Evolutionary conservation across 2,113 vertebrate species (phyloP).

Genomic region (Solenodon paradoxus): DNA sequence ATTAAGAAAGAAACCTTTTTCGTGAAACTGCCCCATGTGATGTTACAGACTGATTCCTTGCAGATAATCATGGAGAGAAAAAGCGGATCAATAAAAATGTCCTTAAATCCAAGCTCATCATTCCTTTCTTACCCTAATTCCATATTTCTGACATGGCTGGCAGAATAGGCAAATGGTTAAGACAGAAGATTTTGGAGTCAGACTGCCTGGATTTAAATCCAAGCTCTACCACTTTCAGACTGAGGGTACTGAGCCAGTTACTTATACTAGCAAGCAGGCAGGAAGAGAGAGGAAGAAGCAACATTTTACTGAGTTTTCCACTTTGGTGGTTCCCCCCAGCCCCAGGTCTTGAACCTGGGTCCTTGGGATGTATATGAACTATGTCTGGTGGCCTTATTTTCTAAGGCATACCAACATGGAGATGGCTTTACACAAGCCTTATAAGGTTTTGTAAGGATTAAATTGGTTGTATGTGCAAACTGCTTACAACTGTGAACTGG

Average conservation of each 20-base stretch:
- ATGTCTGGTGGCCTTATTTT: no score
- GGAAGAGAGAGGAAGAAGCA: no score
- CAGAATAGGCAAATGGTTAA: background rate
- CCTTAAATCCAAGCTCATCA: background rate
- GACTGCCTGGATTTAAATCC: background rate
- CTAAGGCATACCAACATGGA: no score
- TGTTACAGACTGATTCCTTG: background rate
- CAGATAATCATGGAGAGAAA: conserved; percentile 16
- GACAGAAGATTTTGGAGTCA: background rate
- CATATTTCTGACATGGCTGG: background rate
- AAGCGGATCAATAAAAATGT: conserved; percentile 23
- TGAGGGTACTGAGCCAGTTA: no score
- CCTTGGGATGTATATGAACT: no score
- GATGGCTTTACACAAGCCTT: background rate
- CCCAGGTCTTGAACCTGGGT: no score
- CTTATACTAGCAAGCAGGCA: no score
- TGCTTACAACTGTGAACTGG: background rate
- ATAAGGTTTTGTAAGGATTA: background rate
- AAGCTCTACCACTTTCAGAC: background rate
- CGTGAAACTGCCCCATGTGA: background rate
- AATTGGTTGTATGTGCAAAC: background rate
- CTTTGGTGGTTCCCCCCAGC: no score
- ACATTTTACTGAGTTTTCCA: no score
- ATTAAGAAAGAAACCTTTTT: conserved; percentile 56
- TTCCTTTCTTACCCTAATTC: background rate